Base-by-base conservation (phyloP, 2,888 invertebrate species). In the Zeuzera pyrina region DNA sequence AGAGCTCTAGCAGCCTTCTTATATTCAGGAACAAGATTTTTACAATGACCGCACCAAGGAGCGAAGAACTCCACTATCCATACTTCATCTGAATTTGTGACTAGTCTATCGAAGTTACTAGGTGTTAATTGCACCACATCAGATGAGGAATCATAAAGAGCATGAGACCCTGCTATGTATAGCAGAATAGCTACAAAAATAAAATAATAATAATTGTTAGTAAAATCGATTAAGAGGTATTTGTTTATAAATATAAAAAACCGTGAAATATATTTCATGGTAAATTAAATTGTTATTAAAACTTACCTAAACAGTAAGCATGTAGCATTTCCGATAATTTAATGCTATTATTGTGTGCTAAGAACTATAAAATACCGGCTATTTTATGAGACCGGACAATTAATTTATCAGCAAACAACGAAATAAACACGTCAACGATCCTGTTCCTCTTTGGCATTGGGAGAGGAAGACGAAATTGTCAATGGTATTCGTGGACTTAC, bases 41-140 rank as follows among this genome's bases (percentile, higher is more conserved):
- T 90, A 72, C 98, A 94, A 60, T 94, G 94, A 7, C 94, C 95
- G 69, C 94, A 98, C 98, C 98, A 98, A 1, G 97, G 97, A 1
- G 98, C 98, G 69, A 87, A 97, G 73, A 96, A 97, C 61, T 99
- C 98, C 1, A 99, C 94, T 35, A 99, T 77, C 98, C 98, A 98
- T 13, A 98, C 81, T 47, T 91, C 89, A 66, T 97, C 92, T 43
- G 94, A 88, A 44, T 93, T 88, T 28, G 90, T 72, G 3, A 98
- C 97, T 49, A 91, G 78, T 45, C 85, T 88, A 51, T 97, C 90
- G 65, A 98, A 98, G 83, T 96, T 98, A 29, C 85, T 84, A 1
- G 92, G 88, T n/a, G 91, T 96, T 39, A 98, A 79, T 35, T 94
- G 92, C 7, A 97, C 85, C 11, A 98, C 96, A 60, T 90, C 91